phyloP scores from a whole-genome alignment of 2,113 vertebrate species.

The Platysternon megacephalum region DNA sequence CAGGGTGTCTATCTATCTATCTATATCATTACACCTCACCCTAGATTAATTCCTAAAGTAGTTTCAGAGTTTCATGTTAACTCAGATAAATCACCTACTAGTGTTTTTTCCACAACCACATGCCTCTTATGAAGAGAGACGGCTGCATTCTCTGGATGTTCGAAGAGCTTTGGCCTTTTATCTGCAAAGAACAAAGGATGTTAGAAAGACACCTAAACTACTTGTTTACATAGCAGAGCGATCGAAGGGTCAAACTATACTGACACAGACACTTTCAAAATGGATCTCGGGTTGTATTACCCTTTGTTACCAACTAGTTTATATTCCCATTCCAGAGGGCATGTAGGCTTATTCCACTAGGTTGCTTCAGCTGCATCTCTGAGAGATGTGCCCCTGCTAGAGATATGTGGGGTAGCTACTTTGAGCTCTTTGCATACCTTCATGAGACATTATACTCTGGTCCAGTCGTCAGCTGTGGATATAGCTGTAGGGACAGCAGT shows the following conservation, averaged over 20 bases:
- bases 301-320: neutral
- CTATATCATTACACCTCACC: neutral
- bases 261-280: neutral
- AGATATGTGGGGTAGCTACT: neutral
- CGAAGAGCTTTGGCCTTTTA: neutral
- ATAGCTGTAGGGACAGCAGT: neutral
- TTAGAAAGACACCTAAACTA: neutral
- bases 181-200: neutral
- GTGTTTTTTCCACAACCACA: neutral
- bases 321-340: neutral
- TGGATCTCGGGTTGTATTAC: neutral
- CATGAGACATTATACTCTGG: neutral
- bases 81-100: neutral
- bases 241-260: neutral
- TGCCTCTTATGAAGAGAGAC: neutral
- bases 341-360: neutral
- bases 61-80: neutral
- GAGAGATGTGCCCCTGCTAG: neutral
- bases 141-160: too few species aligned
- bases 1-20: too few species aligned
- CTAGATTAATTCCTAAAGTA: neutral
- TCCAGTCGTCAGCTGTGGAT: neutral
- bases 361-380: neutral
- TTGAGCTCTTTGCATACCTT: neutral
- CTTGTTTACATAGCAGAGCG: neutral